A percentile compares a stretch with the other conserved stretches of the same genome.
Evolutionary conservation across 2,113 vertebrate species (phyloP).

Genomic region (Malurus cyaneus): DNA sequence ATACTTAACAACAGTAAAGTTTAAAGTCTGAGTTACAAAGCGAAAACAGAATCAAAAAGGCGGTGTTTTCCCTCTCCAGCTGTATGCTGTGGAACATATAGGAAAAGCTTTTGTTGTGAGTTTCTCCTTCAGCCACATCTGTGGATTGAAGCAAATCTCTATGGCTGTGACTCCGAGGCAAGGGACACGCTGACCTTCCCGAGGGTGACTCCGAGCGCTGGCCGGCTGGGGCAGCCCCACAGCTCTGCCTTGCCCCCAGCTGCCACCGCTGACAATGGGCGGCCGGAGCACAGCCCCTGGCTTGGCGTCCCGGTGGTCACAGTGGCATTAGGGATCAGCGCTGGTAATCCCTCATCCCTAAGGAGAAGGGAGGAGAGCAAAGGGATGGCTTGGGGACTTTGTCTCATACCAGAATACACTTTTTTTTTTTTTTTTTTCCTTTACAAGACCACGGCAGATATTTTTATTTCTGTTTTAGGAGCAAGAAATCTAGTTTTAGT

Average conservation of each 20-base stretch:
- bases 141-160: not conserved
- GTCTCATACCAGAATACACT: not conserved
- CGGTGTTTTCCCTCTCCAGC: not conserved
- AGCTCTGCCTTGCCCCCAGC: not conserved
- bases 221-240: not conserved
- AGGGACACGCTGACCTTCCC: not conserved
- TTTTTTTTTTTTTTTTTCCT: not conserved
- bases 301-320: accelerated
- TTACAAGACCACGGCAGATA: not conserved
- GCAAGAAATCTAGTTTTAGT: not conserved
- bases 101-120: not conserved
- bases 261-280: not conserved
- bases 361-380: not conserved
- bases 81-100: accelerated
- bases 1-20: not conserved
- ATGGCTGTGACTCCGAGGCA: accelerated
- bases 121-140: not conserved
- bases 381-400: not conserved
- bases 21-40: not conserved
- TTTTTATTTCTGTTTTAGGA: not conserved
- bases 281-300: not conserved
- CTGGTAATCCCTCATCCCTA: not conserved
- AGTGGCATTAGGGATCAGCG: not conserved
- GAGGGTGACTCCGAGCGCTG: accelerated
- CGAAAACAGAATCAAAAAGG: not conserved